Conservation (phyloP, 2,797 vertebrate genomes). For the Clarias platycephalus region DNA sequence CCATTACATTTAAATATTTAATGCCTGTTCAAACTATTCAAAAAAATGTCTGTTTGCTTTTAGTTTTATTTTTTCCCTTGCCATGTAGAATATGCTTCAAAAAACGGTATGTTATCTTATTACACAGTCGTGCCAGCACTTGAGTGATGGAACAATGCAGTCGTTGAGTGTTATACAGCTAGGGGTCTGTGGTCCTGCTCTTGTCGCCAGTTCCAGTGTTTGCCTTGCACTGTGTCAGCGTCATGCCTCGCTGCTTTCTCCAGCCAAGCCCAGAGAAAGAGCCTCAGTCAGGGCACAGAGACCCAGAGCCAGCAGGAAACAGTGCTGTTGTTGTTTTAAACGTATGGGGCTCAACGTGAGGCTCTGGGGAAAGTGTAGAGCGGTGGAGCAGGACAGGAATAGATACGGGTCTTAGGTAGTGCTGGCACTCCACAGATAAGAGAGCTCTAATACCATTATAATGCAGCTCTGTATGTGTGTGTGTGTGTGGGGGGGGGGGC, state of each 20-base stretch:
- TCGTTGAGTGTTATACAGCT: conserved; percentile 50
- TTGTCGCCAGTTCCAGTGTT: conserved; percentile 57
- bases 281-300: conserved; percentile 47
- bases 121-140: conserved; percentile 31
- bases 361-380: conserved; percentile 36
- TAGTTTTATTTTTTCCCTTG: background rate
- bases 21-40: background rate
- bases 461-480: background rate
- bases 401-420: conserved; percentile 43
- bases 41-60: background rate
- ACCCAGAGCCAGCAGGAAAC: conserved; percentile 52
- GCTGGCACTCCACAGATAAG: conserved; percentile 44
- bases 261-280: conserved; percentile 45
- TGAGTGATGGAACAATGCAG: conserved; percentile 50
- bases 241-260: conserved; percentile 41
- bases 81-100: conserved; percentile 5
- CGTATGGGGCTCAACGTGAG: conserved; percentile 36
- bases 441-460: conserved; percentile 24
- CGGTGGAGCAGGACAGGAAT: conserved; percentile 21
- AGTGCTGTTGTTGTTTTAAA: conserved; percentile 54
- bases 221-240: conserved; percentile 62
- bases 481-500: background rate
- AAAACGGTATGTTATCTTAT: conserved; percentile 35
- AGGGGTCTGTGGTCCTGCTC: conserved; percentile 52
- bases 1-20: background rate